Conservation (phyloP, 2,113 vertebrate species). For the Raja brachyura region DNA sequence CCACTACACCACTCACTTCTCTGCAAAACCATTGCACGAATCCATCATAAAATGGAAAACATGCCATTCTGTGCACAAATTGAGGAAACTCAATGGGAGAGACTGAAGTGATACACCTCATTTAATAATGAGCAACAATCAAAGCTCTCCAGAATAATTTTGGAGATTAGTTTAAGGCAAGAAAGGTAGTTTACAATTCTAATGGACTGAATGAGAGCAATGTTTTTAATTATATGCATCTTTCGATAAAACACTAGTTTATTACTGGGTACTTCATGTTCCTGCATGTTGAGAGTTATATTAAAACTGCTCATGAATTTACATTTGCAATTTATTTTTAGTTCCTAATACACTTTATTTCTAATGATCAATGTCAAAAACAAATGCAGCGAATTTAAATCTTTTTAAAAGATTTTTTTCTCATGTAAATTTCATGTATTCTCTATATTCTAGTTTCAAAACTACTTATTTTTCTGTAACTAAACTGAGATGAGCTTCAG, state of each 20-base stretch:
- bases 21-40: no score
- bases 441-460: neutral
- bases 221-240: neutral
- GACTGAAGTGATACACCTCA: no score
- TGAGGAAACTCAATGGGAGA: no score
- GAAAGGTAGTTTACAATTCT: neutral
- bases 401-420: neutral
- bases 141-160: neutral
- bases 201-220: neutral
- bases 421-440: neutral
- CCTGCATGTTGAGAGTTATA: neutral
- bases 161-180: neutral
- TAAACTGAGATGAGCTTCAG: neutral
- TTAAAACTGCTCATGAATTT: neutral
- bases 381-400: neutral
- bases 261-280: neutral
- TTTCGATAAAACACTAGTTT: neutral
- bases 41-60: no score
- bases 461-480: neutral
- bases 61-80: no score
- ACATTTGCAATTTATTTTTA: neutral
- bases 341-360: neutral
- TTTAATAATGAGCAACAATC: no score
- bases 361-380: neutral
- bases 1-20: no score